Base-by-base conservation (phyloP, 2,113 vertebrate genomes). In the Hymenochirus boettgeri region DNA sequence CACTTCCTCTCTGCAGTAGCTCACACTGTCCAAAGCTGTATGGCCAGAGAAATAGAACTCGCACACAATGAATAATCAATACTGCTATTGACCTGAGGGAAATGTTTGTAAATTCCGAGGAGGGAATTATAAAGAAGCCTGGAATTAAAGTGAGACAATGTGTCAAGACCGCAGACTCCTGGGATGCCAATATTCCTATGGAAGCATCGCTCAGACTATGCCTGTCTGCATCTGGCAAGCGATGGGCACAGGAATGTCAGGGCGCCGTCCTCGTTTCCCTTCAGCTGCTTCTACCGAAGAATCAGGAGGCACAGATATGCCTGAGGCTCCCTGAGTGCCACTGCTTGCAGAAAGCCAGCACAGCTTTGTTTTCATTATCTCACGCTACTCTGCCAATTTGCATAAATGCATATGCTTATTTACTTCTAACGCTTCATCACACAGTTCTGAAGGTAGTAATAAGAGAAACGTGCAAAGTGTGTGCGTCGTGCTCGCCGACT, bases 61-160 rank as follows among this genome's bases (percentile, higher is more conserved):
- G 66, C 86, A 87, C 84, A 84, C 86, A 88, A 89, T 87, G 88
- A 88, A 86, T 88, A 89, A 89, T 90, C 88, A 89, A 89, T 90
- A 89, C 82, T 75, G 82, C 84, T 89, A 90, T 90, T 89, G 88
- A 90, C 89, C 86, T 76, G 84, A 57, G 76, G 86, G 73, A 88
- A 89, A 90, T 89, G 88, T 89, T 90, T 89, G 86, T 89, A 89
- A 89, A 90, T 90, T 89, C 86, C 86, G 86, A 83, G 86, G 84
- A 85, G 86, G 80, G 66, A 72, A 67, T 54, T 58, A 60, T 60
- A 56, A 69, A 69, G 47, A 33, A 60, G 55, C 57, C 35, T 60
- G 57, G 24, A 69, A 29, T 35, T 18, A 60, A 60, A 45, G 65
- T 57, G 47, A 69, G 57, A 57, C 48, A 50, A 31, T 31, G 47